Base-by-base conservation (phyloP, 2,797 vertebrate genomes). In the Leptoclinus maculatus region DNA sequence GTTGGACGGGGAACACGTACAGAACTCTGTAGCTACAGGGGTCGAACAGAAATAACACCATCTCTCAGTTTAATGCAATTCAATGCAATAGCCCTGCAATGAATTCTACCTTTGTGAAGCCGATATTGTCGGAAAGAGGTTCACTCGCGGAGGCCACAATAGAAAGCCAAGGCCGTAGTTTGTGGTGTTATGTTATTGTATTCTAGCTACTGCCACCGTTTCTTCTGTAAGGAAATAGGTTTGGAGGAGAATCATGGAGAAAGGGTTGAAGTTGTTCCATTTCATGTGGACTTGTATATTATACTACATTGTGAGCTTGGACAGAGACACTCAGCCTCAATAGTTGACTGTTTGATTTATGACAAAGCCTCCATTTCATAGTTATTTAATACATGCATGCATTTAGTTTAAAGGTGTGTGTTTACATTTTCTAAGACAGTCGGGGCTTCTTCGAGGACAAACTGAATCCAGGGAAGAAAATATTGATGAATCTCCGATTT, bases 61-160 rank as follows among this genome's bases (percentile, higher is more conserved):
- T 72, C 78, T 71, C 25, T 21, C 32, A 65, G 10, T 69, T 82
- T 34, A 53, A 75, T 86, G 72, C 68, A 66, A 83, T 56, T 82
- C 56, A 58, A 29, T 47, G 80, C 80, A 83, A 74, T 10, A 70
- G 79, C 23, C 3, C 25, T 71, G 71, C 63, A 84, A 79, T 71
- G 47, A 69, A 67, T 51, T 4, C 14, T 41, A 58, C 45, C 36
- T 74, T 57, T 70, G 74, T 29, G 77, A 66, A 74, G 62, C 32
- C 41, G 17, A 21, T 49, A 14, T 58, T 56, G 54, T 70, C 19
- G 39, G 47, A n/a, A 12, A 56, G 69, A 54, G 17, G 32, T 25
- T 25, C 25, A 2, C 32, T 62, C n/a, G 1, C 4, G 0, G 36
- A 29, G 29, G 39, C 17, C 39, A 32, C 29, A 13, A 23, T 34